Conservation (phyloP, 2,113 vertebrate genomes). For the Choloepus hoffmanni region DNA sequence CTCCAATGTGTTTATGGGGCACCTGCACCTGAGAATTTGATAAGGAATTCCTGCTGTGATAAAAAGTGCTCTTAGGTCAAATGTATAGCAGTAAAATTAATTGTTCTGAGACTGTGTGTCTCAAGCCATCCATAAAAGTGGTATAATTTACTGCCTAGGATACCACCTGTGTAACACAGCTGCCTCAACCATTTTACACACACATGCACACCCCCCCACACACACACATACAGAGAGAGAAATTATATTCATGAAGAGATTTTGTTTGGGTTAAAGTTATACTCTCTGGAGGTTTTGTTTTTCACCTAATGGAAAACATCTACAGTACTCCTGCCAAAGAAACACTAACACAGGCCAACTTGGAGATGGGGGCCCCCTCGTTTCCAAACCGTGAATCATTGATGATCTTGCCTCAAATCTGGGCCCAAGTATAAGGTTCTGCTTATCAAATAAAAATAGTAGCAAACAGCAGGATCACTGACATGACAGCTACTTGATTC, state of each 20-base stretch:
- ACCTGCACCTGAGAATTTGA: slow-evolving; percentile 83
- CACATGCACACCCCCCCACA: not conserved
- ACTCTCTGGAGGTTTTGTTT: slow-evolving; percentile 79
- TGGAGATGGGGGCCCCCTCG: slow-evolving; percentile 41
- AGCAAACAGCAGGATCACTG: slow-evolving; percentile 67
- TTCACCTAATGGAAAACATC: slow-evolving; percentile 84
- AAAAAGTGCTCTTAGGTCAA: slow-evolving; percentile 83
- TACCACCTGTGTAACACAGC: slow-evolving; percentile 82
- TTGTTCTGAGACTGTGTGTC: slow-evolving; percentile 82
- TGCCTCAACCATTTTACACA: slow-evolving; percentile 80
- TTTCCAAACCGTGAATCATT: slow-evolving; percentile 63
- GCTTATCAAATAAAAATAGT: slow-evolving; percentile 79
- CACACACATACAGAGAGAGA: not conserved
- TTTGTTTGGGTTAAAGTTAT: slow-evolving; percentile 82
- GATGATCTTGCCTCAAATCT: slow-evolving; percentile 55
- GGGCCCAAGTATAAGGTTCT: slow-evolving; percentile 59
- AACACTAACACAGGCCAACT: slow-evolving; percentile 33
- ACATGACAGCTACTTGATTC: slow-evolving; percentile 70
- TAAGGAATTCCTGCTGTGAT: slow-evolving; percentile 83
- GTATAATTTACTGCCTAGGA: slow-evolving; percentile 78
- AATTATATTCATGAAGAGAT: slow-evolving; percentile 65
- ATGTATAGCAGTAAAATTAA: slow-evolving; percentile 82
- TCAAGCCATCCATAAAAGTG: slow-evolving; percentile 82
- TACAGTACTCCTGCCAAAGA: slow-evolving; percentile 62
- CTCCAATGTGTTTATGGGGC: slow-evolving; percentile 73